Evolutionary conservation across 2,113 vertebrate genomes (phyloP).

Genomic region (Orientallactaga bullata): DNA sequence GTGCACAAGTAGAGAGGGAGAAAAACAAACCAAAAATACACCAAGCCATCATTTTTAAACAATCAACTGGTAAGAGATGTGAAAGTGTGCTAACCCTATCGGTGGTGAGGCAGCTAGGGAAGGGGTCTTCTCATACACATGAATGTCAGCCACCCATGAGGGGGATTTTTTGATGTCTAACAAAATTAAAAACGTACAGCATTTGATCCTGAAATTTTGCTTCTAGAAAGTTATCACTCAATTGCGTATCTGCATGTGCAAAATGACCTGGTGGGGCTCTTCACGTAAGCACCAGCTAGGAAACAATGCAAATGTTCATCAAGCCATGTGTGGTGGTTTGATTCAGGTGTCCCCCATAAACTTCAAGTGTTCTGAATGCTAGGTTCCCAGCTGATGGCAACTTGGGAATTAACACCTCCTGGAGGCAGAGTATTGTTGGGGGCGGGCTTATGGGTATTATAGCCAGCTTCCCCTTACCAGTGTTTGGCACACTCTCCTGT

Average conservation of each 20-base stretch:
- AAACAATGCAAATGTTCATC: not conserved
- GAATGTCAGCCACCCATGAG: not conserved
- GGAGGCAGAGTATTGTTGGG: no score
- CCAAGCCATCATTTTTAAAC: not conserved
- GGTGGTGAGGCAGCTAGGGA: not conserved
- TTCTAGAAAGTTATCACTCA: not conserved
- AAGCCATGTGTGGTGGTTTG: not conserved
- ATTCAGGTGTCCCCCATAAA: no score
- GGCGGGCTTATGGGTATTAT: no score
- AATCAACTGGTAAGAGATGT: not conserved
- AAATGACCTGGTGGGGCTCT: not conserved
- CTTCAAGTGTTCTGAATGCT: no score
- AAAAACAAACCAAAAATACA: not conserved
- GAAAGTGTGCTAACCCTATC: not conserved
- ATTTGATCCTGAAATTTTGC: not conserved
- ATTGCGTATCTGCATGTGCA: not conserved
- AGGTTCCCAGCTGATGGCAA: no score
- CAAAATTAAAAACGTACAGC: not conserved
- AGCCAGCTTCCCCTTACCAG: no score
- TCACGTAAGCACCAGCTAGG: fast-evolving
- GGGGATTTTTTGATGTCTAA: not conserved
- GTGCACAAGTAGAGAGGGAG: not conserved
- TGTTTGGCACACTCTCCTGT: no score
- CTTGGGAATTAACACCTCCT: no score
- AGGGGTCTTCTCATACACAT: fast-evolving